Evolutionary conservation across 2,797 vertebrate genomes (phyloP).

Genomic region (Harpagifer antarcticus): DNA sequence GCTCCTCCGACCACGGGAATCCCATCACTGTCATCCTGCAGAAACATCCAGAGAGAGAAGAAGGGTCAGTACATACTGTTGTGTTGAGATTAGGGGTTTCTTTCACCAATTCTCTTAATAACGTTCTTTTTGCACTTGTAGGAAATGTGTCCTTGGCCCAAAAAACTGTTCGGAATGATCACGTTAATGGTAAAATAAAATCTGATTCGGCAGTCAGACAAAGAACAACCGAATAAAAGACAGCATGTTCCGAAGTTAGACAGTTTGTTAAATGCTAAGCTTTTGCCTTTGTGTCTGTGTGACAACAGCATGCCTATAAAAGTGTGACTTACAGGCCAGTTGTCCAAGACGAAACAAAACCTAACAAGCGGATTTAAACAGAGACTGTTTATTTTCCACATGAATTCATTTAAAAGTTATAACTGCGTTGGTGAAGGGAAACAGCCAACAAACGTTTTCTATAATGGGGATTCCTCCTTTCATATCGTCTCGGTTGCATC

Average conservation of each 20-base stretch:
- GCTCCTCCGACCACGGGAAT: constrained; percentile 99
- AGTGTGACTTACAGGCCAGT: background rate
- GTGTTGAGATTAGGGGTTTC: background rate
- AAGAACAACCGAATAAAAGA: background rate
- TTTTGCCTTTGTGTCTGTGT: constrained; percentile 17
- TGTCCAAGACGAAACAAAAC: constrained; percentile 18
- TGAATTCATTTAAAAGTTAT: constrained; percentile 8
- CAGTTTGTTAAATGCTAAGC: constrained; percentile 1
- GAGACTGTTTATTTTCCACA: background rate
- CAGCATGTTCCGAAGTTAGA: background rate
- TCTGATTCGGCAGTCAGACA: background rate
- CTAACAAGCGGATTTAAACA: background rate
- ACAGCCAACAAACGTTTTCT: constrained; percentile 2
- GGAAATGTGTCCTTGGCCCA: background rate
- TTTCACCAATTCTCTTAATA: background rate
- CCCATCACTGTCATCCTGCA: constrained; percentile 98
- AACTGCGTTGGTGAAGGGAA: background rate
- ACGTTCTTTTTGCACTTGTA: background rate
- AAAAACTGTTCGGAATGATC: constrained; percentile 2
- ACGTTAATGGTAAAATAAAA: background rate
- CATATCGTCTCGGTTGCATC: constrained; percentile 31
- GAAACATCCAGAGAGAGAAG: constrained; percentile 43
- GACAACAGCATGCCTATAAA: constrained; percentile 12
- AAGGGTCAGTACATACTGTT: constrained; percentile 2
- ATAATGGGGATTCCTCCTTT: background rate